phyloP scores from a whole-genome alignment of 2,888 invertebrate species.

The Diplazon laetatorius region DNA sequence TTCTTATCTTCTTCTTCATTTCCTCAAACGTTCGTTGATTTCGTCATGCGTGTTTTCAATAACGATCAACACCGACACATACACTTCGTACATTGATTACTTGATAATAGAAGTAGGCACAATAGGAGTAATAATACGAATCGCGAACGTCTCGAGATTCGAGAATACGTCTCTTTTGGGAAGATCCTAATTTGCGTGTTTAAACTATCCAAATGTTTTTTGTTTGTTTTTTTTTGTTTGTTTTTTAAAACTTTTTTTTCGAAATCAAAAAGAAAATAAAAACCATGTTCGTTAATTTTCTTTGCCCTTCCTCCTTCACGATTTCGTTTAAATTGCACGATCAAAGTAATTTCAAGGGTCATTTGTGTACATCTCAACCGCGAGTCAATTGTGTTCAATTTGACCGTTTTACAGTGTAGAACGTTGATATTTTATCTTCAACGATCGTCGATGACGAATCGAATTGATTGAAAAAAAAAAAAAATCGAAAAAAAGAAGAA shows the following conservation, averaged over 20 bases:
- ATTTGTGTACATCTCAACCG: conserved; percentile 39
- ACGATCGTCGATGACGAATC: conserved; percentile 46
- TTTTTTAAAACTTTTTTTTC: neutral
- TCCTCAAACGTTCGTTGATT: conserved; percentile 47
- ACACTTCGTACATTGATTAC: conserved; percentile 71
- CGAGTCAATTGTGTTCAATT: conserved; percentile 58
- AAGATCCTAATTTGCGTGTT: conserved; percentile 61
- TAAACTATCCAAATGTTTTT: conserved; percentile 5
- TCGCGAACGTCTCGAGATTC: conserved; percentile 52
- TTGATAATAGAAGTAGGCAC: conserved; percentile 77
- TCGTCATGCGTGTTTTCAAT: conserved; percentile 58
- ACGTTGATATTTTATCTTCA: conserved; percentile 50
- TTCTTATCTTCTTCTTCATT: conserved; percentile 2
- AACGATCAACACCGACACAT: conserved; percentile 71
- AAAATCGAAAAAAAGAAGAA: conserved; percentile 50
- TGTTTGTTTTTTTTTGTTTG: conserved; percentile 5
- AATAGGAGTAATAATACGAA: conserved; percentile 74
- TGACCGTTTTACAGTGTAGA: conserved; percentile 65
- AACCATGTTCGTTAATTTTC: too few relatives aligned
- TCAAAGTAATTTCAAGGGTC: conserved; percentile 51
- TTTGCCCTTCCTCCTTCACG: too few relatives aligned
- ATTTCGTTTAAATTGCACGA: conserved; percentile 45
- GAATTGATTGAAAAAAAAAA: conserved; percentile 9
- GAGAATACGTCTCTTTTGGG: conserved; percentile 57
- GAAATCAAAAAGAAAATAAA: too few relatives aligned